Evolutionary conservation across 2,113 vertebrate genomes (phyloP).

Genomic region (Anhinga anhinga): DNA sequence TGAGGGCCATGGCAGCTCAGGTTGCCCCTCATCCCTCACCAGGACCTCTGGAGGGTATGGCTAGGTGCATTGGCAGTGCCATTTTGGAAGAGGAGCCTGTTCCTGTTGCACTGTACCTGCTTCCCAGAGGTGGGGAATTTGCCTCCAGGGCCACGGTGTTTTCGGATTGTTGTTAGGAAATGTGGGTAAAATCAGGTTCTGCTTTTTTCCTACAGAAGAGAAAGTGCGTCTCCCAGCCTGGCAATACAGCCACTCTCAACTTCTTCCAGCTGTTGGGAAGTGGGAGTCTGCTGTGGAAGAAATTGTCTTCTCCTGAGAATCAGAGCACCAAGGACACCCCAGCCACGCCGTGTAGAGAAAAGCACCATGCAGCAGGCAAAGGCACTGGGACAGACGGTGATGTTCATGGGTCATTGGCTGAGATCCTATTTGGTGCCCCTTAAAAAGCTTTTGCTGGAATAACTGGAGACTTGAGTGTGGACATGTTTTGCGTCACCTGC

Average conservation of each 20-base stretch:
- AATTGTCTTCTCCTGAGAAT: neutral
- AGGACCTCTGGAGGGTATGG: neutral
- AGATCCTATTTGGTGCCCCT: neutral
- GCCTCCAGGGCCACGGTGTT: neutral
- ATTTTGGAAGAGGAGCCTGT: neutral
- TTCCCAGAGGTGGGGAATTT: neutral
- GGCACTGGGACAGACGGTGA: neutral
- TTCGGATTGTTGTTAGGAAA: neutral
- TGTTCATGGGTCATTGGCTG: too few species aligned
- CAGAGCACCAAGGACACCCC: neutral
- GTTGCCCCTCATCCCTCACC: neutral
- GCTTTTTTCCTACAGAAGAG: neutral
- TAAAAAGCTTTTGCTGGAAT: neutral
- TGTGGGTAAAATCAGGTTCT: neutral
- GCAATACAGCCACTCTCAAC: neutral
- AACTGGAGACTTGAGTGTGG: neutral
- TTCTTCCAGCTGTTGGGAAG: neutral
- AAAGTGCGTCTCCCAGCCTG: neutral
- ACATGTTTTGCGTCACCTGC: neutral
- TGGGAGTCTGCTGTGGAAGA: accelerated
- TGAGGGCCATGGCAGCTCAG: neutral
- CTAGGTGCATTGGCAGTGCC: neutral
- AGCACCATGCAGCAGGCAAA: neutral
- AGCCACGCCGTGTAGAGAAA: accelerated
- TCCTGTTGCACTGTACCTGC: neutral